Evolutionary conservation across 2,888 invertebrate species (phyloP), one percentile per base, ranked within the genome.

Genomic region (Leucophora obtusa): DNA sequence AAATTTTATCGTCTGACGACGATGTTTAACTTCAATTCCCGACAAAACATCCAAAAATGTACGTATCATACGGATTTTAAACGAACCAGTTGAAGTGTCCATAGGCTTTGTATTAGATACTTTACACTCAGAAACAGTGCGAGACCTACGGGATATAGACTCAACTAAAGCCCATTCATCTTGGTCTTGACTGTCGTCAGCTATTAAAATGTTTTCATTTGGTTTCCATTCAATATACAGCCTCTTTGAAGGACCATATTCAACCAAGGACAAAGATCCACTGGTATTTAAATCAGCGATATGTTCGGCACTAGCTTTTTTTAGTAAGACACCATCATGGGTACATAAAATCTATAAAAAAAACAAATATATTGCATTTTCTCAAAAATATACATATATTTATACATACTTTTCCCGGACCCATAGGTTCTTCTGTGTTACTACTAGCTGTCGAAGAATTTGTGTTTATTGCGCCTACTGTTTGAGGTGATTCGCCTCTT

Each of bases 141-240:
- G 91, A 78, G 84, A 90, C 84, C 88, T 89, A 15, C 86, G 85
- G 2, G 89, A 87, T 71, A 90, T 94, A 54, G 95, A 94, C 86
- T 95, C 95, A 17, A 96, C 96, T 73, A 96, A 92, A 0, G 96
- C 95, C 96, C 96, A 96, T 33, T 90, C 90, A 86, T 96, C 96
- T 86, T 95, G 95, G 86, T 95, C 95, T 85, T 95, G 95, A 1
- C 93, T 93, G 83, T 95, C 95, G 84, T 95, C 95, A 9, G 93
- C 92, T 14, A 96, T 95, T 82, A 95, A 91, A n/a, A 89, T 89
- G 74, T 87, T 89, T 87, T 96, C 96, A 79, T 93, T 93, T 0
- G 95, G 95, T 87, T 94, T 93, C 97, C 96, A 97, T 89, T 96
- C 96, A 69, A 97, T 93, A 83, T 92, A 93, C 82, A 93, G 93